Conservation (phyloP, 1,140 invertebrate species). For the Cotesia vestalis region DNA sequence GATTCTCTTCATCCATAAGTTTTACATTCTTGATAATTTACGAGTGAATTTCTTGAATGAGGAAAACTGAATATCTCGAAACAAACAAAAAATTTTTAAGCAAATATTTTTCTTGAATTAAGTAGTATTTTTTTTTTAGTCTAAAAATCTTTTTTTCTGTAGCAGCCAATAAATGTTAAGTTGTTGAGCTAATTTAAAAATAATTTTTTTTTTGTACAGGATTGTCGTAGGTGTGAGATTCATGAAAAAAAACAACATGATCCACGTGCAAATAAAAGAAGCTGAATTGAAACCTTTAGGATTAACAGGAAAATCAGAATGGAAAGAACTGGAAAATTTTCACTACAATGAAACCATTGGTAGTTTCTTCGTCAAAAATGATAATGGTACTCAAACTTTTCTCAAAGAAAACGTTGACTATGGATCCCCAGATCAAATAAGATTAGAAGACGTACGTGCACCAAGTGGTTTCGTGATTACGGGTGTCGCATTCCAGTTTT, state of each 20-base stretch:
- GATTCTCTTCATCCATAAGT: too few species aligned
- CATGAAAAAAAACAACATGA: background rate
- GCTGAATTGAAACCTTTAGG: background rate
- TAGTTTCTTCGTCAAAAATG: background rate
- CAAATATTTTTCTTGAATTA: background rate
- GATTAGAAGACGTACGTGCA: background rate
- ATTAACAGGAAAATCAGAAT: background rate
- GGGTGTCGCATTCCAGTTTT: background rate
- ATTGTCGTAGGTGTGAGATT: background rate
- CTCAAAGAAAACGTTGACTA: background rate
- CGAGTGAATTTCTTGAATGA: too few species aligned
- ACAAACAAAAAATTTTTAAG: background rate
- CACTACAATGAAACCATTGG: background rate
- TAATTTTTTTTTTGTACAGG: background rate
- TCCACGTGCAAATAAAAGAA: constrained; percentile 3
- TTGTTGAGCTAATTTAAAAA: too few species aligned
- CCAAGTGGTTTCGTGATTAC: background rate
- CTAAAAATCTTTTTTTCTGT: background rate
- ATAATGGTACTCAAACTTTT: background rate
- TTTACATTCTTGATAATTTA: too few species aligned
- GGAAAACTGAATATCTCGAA: too few species aligned
- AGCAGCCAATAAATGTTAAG: too few species aligned
- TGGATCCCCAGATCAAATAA: background rate
- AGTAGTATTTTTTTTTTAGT: background rate
- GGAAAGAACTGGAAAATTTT: background rate